Evolutionary conservation across 2,888 invertebrate genomes (phyloP).

Genomic region (Ephialtes manifestator): DNA sequence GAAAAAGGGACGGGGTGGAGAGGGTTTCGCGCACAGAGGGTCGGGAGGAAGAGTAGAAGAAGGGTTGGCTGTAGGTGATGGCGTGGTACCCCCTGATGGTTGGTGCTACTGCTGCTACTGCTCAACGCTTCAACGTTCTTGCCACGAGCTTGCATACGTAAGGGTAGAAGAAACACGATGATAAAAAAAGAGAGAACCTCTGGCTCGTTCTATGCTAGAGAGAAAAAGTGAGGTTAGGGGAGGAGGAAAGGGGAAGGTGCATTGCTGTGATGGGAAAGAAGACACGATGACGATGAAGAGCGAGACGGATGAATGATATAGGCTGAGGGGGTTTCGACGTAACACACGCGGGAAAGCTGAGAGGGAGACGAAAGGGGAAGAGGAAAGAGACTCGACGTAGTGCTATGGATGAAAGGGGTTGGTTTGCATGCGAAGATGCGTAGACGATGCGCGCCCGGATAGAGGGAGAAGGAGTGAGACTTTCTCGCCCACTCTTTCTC

Average conservation of each 20-base stretch:
- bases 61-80: constrained; percentile 63
- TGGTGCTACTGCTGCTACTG: constrained; percentile 12
- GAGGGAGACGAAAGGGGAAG: constrained; percentile 39
- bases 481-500: neutral
- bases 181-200: constrained; percentile 68
- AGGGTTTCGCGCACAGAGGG: constrained; percentile 54
- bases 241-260: constrained; percentile 56
- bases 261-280: constrained; percentile 54
- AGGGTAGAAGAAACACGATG: constrained; percentile 45
- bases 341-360: constrained; percentile 53
- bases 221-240: constrained; percentile 23
- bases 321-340: constrained; percentile 54
- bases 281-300: constrained; percentile 51
- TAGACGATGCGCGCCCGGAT: constrained; percentile 71
- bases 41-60: constrained; percentile 64
- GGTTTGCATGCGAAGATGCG: constrained; percentile 83
- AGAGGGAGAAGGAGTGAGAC: constrained; percentile 40
- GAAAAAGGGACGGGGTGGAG: constrained; percentile 77
- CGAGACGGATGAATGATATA: constrained; percentile 46
- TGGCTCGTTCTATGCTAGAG: constrained; percentile 11
- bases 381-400: constrained; percentile 74
- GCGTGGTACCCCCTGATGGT: constrained; percentile 13
- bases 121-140: constrained; percentile 1
- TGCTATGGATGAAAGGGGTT: constrained; percentile 68
- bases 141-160: constrained; percentile 21